Conservation (phyloP, 1,140 invertebrate genomes). For the Ceratina japonica region DNA sequence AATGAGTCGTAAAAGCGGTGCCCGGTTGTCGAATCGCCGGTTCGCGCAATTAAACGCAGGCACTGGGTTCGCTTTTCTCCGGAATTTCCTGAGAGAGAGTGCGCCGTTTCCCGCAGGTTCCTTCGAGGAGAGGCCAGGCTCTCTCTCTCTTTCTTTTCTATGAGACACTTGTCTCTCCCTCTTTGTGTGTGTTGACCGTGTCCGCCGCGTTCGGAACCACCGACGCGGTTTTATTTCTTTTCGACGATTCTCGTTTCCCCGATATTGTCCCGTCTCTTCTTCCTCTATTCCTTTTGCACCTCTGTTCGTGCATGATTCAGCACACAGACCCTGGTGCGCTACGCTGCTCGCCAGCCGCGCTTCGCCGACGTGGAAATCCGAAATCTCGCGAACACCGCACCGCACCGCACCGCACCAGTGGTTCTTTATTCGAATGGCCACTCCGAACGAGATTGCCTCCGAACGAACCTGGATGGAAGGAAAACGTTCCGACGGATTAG, state of each 20-base stretch:
- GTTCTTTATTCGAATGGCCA: neutral
- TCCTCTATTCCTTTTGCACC: neutral
- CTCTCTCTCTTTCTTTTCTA: neutral
- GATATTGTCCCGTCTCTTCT: conserved; percentile 36
- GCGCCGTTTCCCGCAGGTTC: conserved; percentile 35
- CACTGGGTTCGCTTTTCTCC: neutral
- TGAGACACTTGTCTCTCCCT: too few relatives aligned
- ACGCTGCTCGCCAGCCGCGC: neutral
- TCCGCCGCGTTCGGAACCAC: neutral
- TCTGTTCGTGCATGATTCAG: conserved; percentile 34
- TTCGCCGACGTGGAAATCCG: neutral
- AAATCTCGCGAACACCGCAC: neutral
- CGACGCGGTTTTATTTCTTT: conserved; percentile 45
- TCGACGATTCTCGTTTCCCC: conserved; percentile 27
- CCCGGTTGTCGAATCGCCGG: neutral
- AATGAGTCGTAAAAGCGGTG: conserved; percentile 40
- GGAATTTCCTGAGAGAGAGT: conserved; percentile 4
- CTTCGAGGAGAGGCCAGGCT: neutral
- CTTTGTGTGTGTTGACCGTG: conserved; percentile 28
- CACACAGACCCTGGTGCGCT: neutral
- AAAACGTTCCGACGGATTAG: neutral
- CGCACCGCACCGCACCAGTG: too few relatives aligned
- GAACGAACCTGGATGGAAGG: neutral
- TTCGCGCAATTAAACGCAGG: conserved; percentile 32
- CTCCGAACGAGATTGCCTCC: conserved; percentile 11